Percentiles rank a stretch among this genome's conserved stretches.
Evolutionary conservation across 2,113 vertebrate genomes (phyloP).

Genomic region (Spermophilus dauricus): DNA sequence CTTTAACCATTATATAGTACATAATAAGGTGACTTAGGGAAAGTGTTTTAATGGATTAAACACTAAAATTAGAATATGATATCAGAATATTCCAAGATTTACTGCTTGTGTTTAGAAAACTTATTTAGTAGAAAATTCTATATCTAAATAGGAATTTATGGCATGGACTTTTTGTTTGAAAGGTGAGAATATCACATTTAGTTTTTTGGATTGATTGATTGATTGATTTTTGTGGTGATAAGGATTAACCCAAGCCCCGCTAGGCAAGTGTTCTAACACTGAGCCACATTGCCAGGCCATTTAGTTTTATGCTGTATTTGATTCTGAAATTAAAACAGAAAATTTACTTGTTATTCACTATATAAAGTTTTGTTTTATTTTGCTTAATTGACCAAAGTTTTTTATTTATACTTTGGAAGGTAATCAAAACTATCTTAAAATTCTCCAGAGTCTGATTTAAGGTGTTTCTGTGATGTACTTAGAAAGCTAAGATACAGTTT

Average conservation of each 20-base stretch:
- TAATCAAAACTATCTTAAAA: background rate
- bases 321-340: conserved; percentile 45
- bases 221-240: too few relatives aligned
- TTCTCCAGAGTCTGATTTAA: conserved; percentile 1
- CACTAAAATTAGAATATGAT: conserved; percentile 24
- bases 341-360: background rate
- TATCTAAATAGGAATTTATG: conserved; percentile 15
- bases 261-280: too few relatives aligned
- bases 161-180: conserved; percentile 20
- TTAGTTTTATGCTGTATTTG: conserved; percentile 32
- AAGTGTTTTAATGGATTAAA: background rate
- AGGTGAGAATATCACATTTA: background rate
- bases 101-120: background rate
- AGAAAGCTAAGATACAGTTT: background rate
- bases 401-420: background rate
- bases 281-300: background rate
- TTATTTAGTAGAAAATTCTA: background rate
- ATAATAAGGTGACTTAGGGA: conserved; percentile 40
- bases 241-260: too few relatives aligned
- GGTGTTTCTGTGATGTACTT: background rate
- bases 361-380: conserved; percentile 47
- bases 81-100: conserved; percentile 4
- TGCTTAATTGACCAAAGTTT: conserved; percentile 42
- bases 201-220: too few relatives aligned
- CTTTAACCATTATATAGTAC: background rate